These are phyloP conservation scores for Microctenopoma lineatum DNA, from an alignment of 2,797 vertebrate species.

Conservation along the genomic window DNA sequence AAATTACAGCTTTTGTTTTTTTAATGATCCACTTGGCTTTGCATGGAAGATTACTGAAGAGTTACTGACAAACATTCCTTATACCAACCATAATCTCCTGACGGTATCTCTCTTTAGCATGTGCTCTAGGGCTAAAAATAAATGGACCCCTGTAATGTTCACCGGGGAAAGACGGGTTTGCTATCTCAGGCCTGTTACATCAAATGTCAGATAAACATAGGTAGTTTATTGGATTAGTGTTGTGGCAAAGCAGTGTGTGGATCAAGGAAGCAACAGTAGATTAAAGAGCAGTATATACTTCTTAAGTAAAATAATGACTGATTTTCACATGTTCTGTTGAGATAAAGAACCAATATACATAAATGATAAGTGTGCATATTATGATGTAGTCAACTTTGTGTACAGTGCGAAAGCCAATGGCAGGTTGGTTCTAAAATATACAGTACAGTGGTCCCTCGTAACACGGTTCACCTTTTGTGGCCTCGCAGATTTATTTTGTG, in stretches of 20 bases:
- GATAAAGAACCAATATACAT: conserved; percentile 1
- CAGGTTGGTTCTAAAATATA: background rate
- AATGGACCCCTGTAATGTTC: conserved; percentile 57
- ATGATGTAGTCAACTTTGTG: conserved; percentile 4
- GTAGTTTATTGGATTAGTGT: conserved; percentile 75
- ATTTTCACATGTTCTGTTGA: conserved; percentile 34
- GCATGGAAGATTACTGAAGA: conserved; percentile 42
- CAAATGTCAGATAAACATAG: conserved; percentile 68
- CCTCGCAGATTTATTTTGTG: too few species aligned
- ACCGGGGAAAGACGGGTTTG: conserved; percentile 49
- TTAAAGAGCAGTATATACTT: conserved; percentile 46
- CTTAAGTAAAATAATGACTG: conserved; percentile 29
- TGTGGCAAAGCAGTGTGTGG: conserved; percentile 45
- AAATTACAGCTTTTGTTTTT: conserved; percentile 65
- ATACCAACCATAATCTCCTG: conserved; percentile 41
- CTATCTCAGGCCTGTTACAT: conserved; percentile 66
- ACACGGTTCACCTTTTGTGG: too few species aligned
- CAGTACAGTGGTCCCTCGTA: background rate
- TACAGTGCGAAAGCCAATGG: background rate
- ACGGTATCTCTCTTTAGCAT: conserved; percentile 50
- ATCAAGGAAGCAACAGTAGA: conserved; percentile 47
- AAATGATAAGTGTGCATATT: background rate
- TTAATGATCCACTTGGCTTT: conserved; percentile 62
- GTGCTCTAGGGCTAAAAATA: conserved; percentile 79
- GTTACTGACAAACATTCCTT: conserved; percentile 27